Evolutionary conservation across 2,113 vertebrate genomes (phyloP).

Genomic region (Ascaphus truei): DNA sequence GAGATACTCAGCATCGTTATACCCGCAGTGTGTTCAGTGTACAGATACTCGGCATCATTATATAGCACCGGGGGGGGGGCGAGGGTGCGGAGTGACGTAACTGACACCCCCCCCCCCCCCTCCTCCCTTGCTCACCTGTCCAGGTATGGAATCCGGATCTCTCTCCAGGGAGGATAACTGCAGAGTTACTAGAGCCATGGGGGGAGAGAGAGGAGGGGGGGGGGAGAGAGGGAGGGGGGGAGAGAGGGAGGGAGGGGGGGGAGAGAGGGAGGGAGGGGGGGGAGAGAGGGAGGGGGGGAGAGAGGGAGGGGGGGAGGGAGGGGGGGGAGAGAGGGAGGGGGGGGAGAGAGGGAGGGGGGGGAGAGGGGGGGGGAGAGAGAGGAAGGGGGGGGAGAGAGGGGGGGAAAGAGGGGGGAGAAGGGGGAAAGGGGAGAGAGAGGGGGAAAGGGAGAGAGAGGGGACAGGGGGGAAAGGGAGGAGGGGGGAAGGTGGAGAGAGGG

Average conservation of each 20-base stretch:
- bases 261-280: conserved; percentile 14
- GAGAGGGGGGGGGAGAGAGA: conserved; percentile 34
- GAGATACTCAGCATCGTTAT: no score
- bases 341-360: no score
- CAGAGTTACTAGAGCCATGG: conserved; percentile 18
- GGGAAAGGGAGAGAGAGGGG: no score
- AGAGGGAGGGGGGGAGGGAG: conserved; percentile 56
- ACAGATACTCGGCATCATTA: no score
- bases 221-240: not conserved
- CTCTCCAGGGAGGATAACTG: not conserved
- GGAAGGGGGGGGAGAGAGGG: conserved; percentile 40
- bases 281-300: conserved; percentile 28
- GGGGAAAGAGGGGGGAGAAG: conserved; percentile 43
- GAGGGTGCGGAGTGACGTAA: no score
- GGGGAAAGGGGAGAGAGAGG: conserved; percentile 7
- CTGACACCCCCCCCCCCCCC: no score
- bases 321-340: not conserved
- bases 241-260: conserved; percentile 2
- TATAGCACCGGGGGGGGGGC: no score
- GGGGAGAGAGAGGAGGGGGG: no score
- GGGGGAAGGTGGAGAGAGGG: no score
- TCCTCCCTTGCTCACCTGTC: conserved; percentile 4
- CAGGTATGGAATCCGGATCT: not conserved
- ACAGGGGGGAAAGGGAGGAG: no score
- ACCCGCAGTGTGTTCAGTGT: no score